A percentile compares a stretch with the other conserved stretches of the same genome.
Evolutionary conservation across 1,140 invertebrate species (phyloP).

Genomic region (Philotrypesis tridentata): DNA sequence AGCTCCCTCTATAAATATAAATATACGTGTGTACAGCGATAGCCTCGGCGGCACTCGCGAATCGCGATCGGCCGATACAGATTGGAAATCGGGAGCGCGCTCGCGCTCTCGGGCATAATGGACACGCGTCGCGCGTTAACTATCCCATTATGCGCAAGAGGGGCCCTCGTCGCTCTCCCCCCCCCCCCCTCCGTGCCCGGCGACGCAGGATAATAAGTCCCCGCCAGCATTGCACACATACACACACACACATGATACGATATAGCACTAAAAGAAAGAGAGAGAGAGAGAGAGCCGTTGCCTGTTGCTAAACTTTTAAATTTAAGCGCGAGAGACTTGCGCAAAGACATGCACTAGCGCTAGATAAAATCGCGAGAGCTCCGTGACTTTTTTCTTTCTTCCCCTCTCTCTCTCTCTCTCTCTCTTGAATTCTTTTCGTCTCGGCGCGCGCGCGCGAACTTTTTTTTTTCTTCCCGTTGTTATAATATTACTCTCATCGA

Average conservation of each 20-base stretch:
- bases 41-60: not conserved
- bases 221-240: not conserved
- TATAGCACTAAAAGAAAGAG: too few relatives aligned
- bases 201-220: conserved; percentile 18
- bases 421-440: not conserved
- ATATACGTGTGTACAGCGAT: not conserved
- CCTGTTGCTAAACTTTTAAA: conserved; percentile 34
- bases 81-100: not conserved
- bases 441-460: not conserved
- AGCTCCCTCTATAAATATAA: not conserved
- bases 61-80: conserved; percentile 11
- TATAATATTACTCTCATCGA: conserved; percentile 9
- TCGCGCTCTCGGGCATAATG: conserved; percentile 2
- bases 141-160: conserved; percentile 34
- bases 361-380: conserved; percentile 30
- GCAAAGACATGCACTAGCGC: not conserved
- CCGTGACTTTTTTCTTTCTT: not conserved
- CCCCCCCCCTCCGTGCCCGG: too few relatives aligned
- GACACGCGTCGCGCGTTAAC: conserved; percentile 34
- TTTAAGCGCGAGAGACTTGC: conserved; percentile 2
- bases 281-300: too few relatives aligned
- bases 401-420: not conserved
- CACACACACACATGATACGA: too few relatives aligned
- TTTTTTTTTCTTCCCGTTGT: conserved; percentile 7
- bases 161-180: not conserved